Percentiles rank a stretch among this genome's conserved stretches.
phyloP scores from a whole-genome alignment of 2,888 invertebrate species.

The Xestia rhomboidea region DNA sequence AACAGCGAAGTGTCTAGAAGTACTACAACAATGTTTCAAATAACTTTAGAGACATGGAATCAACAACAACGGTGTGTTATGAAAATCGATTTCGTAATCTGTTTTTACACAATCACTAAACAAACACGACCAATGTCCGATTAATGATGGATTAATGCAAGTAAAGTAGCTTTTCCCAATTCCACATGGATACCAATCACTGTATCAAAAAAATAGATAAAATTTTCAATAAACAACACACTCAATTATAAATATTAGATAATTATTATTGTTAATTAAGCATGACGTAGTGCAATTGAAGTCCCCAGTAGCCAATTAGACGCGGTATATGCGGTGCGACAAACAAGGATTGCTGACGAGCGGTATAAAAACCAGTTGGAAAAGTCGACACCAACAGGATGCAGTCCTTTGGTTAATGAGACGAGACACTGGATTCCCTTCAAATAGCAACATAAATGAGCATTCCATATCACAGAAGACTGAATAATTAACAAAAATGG shows the following conservation, averaged over 20 bases:
- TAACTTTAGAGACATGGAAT: slow-evolving; percentile 17
- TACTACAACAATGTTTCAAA: slow-evolving; percentile 31
- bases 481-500: slow-evolving; percentile 9
- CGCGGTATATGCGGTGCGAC: not conserved
- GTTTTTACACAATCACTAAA: slow-evolving; percentile 29
- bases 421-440: slow-evolving; percentile 47
- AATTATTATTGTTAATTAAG: slow-evolving; percentile 8
- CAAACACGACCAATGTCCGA: slow-evolving; percentile 27
- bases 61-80: slow-evolving; percentile 11
- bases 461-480: slow-evolving; percentile 18
- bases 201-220: slow-evolving; percentile 37
- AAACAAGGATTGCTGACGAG: slow-evolving; percentile 5
- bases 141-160: slow-evolving; percentile 17
- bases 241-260: slow-evolving; percentile 23
- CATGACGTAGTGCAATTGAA: slow-evolving; percentile 1
- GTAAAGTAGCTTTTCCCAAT: slow-evolving; percentile 23
- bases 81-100: slow-evolving; percentile 42
- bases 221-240: slow-evolving; percentile 1
- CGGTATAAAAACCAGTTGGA: slow-evolving; percentile 37
- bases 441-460: slow-evolving; percentile 43
- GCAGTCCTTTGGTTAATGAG: slow-evolving; percentile 39
- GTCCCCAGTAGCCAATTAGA: slow-evolving; percentile 21
- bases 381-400: slow-evolving; percentile 47
- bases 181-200: slow-evolving; percentile 10
- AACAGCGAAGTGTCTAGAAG: slow-evolving; percentile 17